Evolutionary conservation across 1,140 invertebrate genomes (phyloP), one percentile per base, ranked within the genome.

Genomic region (Drosophila quadrilineata): DNA sequence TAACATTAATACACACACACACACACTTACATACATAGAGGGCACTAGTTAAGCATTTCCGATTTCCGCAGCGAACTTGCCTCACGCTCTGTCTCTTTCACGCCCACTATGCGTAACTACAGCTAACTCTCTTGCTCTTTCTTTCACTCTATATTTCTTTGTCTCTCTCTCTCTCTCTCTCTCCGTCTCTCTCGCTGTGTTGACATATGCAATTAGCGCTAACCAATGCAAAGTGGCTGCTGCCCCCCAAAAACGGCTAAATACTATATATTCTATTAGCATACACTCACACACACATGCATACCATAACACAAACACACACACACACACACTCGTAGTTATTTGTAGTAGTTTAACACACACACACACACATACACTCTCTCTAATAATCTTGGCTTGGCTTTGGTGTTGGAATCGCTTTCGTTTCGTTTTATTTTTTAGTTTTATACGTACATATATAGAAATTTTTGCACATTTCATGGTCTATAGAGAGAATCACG

Each of bases 181-280:
- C 16, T 8, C 16, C 33, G 21, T 62, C 73, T 63, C 72, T 63
- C 59, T 60, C 70, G 70, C 62, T 22, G 57, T 85, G 79, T 85
- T 85, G 79, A 85, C 79, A 85, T 62, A 75, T 75, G 79, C 74
- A 85, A 85, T 85, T 85, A 85, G 79, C 79, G 79, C 75, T 85
- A 79, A 85, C 80, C 73, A 64, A 75, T 71, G 79, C 71, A 71
- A 75, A 85, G 79, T 75, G 79, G 79, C 65, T 65, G 38, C 59
- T 70, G 43, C 38, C 29, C 63, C 62, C 14, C 54, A 57, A n/a
- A n/a, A 75, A 75, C 62, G 69, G 57, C 60, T 71, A 59, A 67
- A 69, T 64, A 70, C 49, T 84, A 73, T 77, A 72, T 65, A 66
- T 77, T 71, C 77, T 66, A 84, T 84, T 84, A 85, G 60, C 79